These are phyloP conservation scores for Polietes domitor DNA, from an alignment of 2,888 invertebrate genomes.

Conservation along the genomic window DNA sequence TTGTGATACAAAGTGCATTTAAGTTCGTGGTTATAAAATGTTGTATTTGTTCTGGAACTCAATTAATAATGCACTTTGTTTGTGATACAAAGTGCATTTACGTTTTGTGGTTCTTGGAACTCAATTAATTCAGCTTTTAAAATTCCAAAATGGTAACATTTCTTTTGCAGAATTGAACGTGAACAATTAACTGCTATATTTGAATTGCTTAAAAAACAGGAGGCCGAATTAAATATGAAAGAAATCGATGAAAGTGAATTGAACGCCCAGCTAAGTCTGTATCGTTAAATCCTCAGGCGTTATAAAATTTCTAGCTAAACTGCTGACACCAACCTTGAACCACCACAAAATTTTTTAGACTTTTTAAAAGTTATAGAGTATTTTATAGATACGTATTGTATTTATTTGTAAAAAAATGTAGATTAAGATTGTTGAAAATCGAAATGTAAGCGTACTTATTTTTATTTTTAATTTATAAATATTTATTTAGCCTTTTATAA, in stretches of 20 bases:
- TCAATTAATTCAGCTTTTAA: too few species aligned
- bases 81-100: too few species aligned
- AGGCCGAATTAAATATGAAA: conserved; percentile 80
- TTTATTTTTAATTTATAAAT: too few species aligned
- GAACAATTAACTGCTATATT: conserved; percentile 81
- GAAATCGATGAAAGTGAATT: conserved; percentile 68
- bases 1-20: not conserved
- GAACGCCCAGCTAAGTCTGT: conserved; percentile 67
- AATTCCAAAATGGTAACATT: not conserved
- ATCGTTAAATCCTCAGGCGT: conserved; percentile 62
- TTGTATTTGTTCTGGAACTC: too few species aligned
- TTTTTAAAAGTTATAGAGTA: conserved; percentile 7
- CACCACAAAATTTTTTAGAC: conserved; percentile 37
- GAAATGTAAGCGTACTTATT: too few species aligned
- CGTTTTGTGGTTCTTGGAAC: too few species aligned
- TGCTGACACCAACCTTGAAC: conserved; percentile 31
- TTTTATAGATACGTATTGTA: not conserved
- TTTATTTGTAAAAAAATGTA: not conserved
- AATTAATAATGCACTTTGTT: not conserved
- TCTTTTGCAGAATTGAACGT: conserved; percentile 78
- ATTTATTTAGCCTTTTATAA: too few species aligned
- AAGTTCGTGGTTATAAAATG: too few species aligned
- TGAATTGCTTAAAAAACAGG: conserved; percentile 80
- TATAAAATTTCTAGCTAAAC: not conserved
- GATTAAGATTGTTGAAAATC: conserved; percentile 32